Base-by-base conservation (phyloP, 2,797 vertebrate species). In the Phataginus tetradactyla region DNA sequence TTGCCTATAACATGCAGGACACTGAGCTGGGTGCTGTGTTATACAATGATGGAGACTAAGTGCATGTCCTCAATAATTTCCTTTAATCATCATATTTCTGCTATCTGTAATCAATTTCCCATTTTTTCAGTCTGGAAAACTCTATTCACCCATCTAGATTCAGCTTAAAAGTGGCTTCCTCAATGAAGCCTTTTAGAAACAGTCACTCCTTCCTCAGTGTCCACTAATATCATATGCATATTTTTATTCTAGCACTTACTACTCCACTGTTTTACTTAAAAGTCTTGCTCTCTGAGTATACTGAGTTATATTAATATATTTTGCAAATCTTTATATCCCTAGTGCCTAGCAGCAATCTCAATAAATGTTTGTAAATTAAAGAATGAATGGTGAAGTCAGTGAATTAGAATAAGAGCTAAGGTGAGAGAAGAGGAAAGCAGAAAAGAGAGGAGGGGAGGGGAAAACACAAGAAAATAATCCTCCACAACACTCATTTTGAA, bases 101-200 rank as follows among this genome's bases (percentile, higher is more conserved):
- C 25, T 90, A 45, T 79, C 2, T 66, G 25, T n/a, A 80, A 81
- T 85, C 29, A 1, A 81, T 71, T 85, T 71, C 17, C 20, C 25
- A 66, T 71, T 88, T 84, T 64, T 6, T 80, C 8, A 80, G 21
- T 71, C 49, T 86, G 49, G 39, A 84, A 86, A 95, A 59, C 1
- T 61, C 39, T 59, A 2, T 63, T 57, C 39, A 84, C 81, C 53
- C 23, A 68, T 78, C 8, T 32, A 77, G 17, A 55, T 32, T 88
- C 10, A 49, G 12, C n/a, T 85, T 89, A 77, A 89, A 71, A 49
- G 77, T 86, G 29, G 21, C 29, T 96, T 77, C 25, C 5, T 77
- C n/a, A 85, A 21, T 66, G 55, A 95, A 95, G 17, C 5, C 5
- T 87, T 94, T 84, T 80, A 90, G 59, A 92, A n/a, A 57, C 14